These are phyloP conservation scores for Leptinotarsa undecemlineata DNA, from an alignment of 1,140 invertebrate genomes.

Conservation along the genomic window DNA sequence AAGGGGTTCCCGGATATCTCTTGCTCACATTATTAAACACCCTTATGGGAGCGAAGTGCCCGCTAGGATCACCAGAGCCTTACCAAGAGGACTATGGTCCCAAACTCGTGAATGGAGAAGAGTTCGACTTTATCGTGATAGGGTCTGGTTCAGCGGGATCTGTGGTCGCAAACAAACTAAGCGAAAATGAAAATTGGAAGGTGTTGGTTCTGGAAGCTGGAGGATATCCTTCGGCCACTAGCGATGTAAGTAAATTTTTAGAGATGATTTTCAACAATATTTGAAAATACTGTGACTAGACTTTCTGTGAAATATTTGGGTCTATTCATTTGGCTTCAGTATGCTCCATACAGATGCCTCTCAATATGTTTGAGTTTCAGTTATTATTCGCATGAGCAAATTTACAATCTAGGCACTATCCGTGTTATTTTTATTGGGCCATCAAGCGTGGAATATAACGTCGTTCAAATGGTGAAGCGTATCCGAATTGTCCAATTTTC, in stretches of 20 bases:
- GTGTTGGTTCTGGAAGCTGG: constrained; percentile 45
- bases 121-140: constrained; percentile 47
- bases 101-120: constrained; percentile 32
- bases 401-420: too few relatives aligned
- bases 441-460: too few relatives aligned
- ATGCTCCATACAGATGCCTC: too few relatives aligned
- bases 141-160: constrained; percentile 43
- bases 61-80: constrained; percentile 25
- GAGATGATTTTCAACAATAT: too few relatives aligned
- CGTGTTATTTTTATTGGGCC: too few relatives aligned
- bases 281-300: too few relatives aligned
- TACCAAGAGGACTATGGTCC: constrained; percentile 34
- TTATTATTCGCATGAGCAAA: too few relatives aligned
- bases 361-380: too few relatives aligned
- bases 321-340: too few relatives aligned
- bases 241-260: constrained; percentile 35
- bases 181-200: constrained; percentile 39
- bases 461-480: too few relatives aligned
- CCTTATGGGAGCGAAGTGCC: constrained; percentile 33
- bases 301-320: too few relatives aligned
- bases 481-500: too few relatives aligned
- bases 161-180: constrained; percentile 41
- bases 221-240: constrained; percentile 35
- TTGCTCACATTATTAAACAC: constrained; percentile 41
- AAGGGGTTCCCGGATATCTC: constrained; percentile 34